Percentiles rank a stretch among this genome's conserved stretches.
phyloP scores from a whole-genome alignment of 2,888 invertebrate species.

The Spilosoma lubricipeda region DNA sequence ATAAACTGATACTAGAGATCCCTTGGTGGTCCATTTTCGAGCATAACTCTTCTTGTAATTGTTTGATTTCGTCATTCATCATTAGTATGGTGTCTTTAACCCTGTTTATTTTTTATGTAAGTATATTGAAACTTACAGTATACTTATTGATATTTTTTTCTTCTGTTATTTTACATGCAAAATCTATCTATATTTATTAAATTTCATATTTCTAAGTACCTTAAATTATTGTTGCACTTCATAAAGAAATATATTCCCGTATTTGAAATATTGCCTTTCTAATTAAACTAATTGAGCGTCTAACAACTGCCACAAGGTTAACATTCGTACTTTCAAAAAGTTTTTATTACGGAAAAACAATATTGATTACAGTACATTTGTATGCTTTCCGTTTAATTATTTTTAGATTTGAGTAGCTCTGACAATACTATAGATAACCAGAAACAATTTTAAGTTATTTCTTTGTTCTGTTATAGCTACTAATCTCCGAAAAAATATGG shows the following conservation, averaged over 20 bases:
- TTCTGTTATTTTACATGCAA: neutral
- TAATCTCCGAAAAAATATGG: neutral
- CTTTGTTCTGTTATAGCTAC: neutral
- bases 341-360: constrained; percentile 56
- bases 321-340: constrained; percentile 46
- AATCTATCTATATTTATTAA: neutral
- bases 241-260: neutral
- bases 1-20: neutral
- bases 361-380: constrained; percentile 46
- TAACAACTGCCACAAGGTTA: constrained; percentile 52
- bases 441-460: neutral
- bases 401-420: neutral
- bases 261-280: constrained; percentile 42
- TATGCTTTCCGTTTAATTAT: constrained; percentile 35
- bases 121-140: neutral
- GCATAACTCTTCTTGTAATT: neutral
- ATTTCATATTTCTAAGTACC: too few relatives aligned
- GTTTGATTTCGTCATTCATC: neutral
- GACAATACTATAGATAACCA: neutral
- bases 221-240: neutral
- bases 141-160: neutral
- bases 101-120: neutral
- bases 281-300: constrained; percentile 38
- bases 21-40: too few relatives aligned
- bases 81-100: neutral